These are phyloP conservation scores for Cheilosia pagana DNA, from an alignment of 2,888 invertebrate genomes.

Conservation along the genomic window DNA sequence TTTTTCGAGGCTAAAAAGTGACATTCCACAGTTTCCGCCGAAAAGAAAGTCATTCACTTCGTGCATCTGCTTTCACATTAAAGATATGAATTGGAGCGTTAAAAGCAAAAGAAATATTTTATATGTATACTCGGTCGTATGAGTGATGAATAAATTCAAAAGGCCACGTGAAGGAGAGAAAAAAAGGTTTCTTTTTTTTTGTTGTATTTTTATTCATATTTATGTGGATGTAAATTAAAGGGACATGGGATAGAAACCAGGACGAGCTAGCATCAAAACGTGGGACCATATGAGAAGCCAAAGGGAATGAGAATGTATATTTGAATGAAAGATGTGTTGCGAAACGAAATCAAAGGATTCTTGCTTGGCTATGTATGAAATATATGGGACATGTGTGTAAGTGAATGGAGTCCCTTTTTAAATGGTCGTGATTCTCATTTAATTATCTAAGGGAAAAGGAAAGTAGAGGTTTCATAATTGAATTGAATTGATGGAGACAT, in stretches of 20 bases:
- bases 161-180: slow-evolving; percentile 9
- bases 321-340: slow-evolving; percentile 21
- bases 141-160: slow-evolving; percentile 42
- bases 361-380: neutral
- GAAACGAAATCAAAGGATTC: slow-evolving; percentile 37
- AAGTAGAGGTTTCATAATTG: neutral
- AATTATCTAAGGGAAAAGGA: slow-evolving; percentile 37
- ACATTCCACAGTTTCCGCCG: slow-evolving; percentile 10
- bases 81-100: slow-evolving; percentile 37
- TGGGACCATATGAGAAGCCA: slow-evolving; percentile 11
- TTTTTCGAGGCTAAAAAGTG: slow-evolving; percentile 12
- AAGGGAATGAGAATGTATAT: slow-evolving; percentile 14
- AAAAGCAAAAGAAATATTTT: slow-evolving; percentile 5
- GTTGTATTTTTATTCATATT: neutral
- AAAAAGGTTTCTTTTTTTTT: neutral
- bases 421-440: slow-evolving; percentile 31
- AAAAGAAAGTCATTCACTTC: slow-evolving; percentile 19
- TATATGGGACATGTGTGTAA: neutral
- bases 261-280: slow-evolving; percentile 4
- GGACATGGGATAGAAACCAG: slow-evolving; percentile 26
- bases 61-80: slow-evolving; percentile 17
- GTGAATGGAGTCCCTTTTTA: slow-evolving; percentile 4
- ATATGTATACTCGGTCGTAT: slow-evolving; percentile 37
- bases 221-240: slow-evolving; percentile 28
- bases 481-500: slow-evolving; percentile 25